Base-by-base conservation (phyloP, 2,888 invertebrate genomes). In the Agrotis clavis region DNA sequence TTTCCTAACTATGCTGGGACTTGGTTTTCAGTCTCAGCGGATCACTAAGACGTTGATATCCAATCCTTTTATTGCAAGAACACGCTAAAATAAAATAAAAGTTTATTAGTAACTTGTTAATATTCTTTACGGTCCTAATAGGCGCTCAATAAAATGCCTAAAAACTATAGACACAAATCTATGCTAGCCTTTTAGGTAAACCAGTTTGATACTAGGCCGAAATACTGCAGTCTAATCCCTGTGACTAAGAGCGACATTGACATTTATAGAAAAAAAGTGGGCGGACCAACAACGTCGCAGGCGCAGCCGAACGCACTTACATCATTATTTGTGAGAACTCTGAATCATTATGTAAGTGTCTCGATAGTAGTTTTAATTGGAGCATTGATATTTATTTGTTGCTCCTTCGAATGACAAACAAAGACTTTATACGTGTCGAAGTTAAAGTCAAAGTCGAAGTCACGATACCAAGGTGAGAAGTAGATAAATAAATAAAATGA, bases 241-340 rank as follows among this genome's bases (percentile, higher is more conserved):
- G 68, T 70, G 79, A 75, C 82, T 78, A 77, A 69, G 35, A 70
- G 25, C 56, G 84, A 79, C 88, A 87, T 87, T 87, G 86, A 86
- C 86, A 87, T 87, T 87, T 87, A 62, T 66, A 30, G 35, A 51
- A 61, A 65, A 35, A 71, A 82, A 81, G 81, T 82, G 73, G 81
- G 81, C 81, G 81, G 54, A 56, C 66, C 47, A 4, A 51, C 71
- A 67, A 56, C 64, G 69, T 54, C 71, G 75, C 69, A 57, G 30
- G 19, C 81, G 69, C 72, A 59, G 77, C 25, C 81, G 53, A 79
- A 71, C 82, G 71, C 68, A 83, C 84, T 79, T 86, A 86, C 79
- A 86, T 84, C 77, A 84, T 79, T 84, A 86, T 82, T 84, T 75
- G 64, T 60, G 30, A 70, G 79, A 75, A 74, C 4, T 53, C 70